Evolutionary conservation across 2,888 invertebrate genomes (phyloP), one percentile per base, ranked within the genome.

Genomic region (Dyspetes luteomarginatus): DNA sequence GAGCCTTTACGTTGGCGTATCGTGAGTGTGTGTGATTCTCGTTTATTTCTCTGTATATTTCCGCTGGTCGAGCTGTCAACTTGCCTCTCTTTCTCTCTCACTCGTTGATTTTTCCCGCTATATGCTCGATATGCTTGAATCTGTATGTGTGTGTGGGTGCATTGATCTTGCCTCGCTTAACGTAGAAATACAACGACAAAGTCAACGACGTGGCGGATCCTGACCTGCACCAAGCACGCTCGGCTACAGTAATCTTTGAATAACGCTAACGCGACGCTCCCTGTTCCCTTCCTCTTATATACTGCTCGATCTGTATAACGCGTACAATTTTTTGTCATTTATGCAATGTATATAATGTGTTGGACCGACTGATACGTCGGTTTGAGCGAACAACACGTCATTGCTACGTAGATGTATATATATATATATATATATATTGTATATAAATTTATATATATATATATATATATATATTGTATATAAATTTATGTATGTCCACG

Each of bases 221-320:
- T 87, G 87, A 87, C 87, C 87, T 87, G 87, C 87, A 85, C 84
- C 82, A 87, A 79, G 77, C 78, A 78, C 67, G 71, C 45, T 45
- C 55, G 62, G 65, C 65, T 56, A 55, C 72, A 60, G 69, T 78
- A 74, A 73, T 81, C 78, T 78, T 71, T 64, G 78, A 78, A 81
- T 81, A 77, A 64, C 76, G 62, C 77, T 77, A 60, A 50, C 52
- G 74, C n/a, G 26, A 17, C 15, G 15, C 48, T n/a, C 48, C 12
- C 52, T 68, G 45, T 55, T 68, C 68, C 28, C 72, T 69, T 68
- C 56, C 48, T 48, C 45, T 45, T 15, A 36, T 36, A 36, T 36
- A 45, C 45, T 1, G 17, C 9, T 24, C 45, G 26, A 43, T 17
- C 17, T 41, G 12, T 41, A 15, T 17, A 48, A 36, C 4, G 28